Evolutionary conservation across 2,888 invertebrate species (phyloP).

Genomic region (Gastracanthus pulcherrimus): DNA sequence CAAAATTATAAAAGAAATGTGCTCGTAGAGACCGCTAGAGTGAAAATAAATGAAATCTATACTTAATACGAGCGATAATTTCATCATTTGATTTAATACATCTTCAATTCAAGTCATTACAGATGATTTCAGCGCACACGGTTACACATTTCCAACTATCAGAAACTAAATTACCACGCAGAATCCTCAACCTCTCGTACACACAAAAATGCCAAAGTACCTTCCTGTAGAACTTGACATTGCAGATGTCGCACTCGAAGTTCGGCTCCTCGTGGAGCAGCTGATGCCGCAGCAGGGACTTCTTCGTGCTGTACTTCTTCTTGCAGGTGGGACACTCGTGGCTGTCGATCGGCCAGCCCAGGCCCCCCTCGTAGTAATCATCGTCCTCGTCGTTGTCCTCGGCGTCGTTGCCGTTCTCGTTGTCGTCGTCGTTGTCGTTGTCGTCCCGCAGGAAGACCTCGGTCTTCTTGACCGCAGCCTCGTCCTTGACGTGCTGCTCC

Average conservation of each 20-base stretch:
- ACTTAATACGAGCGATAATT: too few species aligned
- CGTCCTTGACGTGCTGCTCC: conserved; percentile 72
- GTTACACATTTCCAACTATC: too few species aligned
- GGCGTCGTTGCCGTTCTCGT: conserved; percentile 37
- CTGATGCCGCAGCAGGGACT: conserved; percentile 74
- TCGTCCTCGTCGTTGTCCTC: conserved; percentile 66
- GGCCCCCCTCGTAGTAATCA: conserved; percentile 72
- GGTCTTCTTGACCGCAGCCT: conserved; percentile 49
- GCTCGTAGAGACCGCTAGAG: too few species aligned
- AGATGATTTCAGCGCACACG: too few species aligned
- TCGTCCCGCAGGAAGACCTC: conserved; percentile 23
- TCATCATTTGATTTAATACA: too few species aligned
- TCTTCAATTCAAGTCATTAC: too few species aligned
- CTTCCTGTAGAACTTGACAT: conserved; percentile 75
- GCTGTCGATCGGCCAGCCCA: conserved; percentile 75
- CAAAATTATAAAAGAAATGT: too few species aligned
- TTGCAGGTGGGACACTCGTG: conserved; percentile 75
- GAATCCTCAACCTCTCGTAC: too few species aligned
- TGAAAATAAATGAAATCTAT: too few species aligned
- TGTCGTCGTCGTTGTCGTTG: conserved; percentile 47
- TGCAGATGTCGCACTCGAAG: conserved; percentile 75
- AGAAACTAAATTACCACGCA: too few species aligned
- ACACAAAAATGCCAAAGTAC: too few species aligned
- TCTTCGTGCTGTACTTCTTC: conserved; percentile 75
- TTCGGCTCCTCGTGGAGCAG: conserved; percentile 75